phyloP scores from a whole-genome alignment of 2,113 vertebrate species.

The Accipiter cooperii region DNA sequence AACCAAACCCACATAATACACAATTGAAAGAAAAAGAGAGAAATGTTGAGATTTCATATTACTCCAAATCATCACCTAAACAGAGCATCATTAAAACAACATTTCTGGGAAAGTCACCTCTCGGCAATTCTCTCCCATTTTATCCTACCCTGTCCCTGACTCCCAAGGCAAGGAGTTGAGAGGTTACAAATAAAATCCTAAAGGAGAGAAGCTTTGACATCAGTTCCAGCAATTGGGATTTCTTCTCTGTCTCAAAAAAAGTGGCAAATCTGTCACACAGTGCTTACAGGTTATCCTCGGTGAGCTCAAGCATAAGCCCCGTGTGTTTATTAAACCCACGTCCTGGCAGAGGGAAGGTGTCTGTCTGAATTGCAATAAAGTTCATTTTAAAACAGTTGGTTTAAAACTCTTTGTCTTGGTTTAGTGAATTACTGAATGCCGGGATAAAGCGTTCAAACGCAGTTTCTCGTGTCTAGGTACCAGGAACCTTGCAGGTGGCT shows the following conservation, averaged over 20 bases:
- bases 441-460: not conserved
- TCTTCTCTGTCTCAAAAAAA: constrained; percentile 14
- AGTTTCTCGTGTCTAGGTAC: not conserved
- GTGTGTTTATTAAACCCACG: not conserved
- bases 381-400: not conserved
- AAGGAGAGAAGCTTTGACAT: not conserved
- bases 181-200: not conserved
- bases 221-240: not conserved
- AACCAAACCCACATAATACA: not conserved
- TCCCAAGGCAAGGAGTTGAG: not conserved
- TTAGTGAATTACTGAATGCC: constrained; percentile 25
- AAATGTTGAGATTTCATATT: not conserved
- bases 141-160: not conserved
- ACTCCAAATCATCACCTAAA: not conserved
- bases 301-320: constrained; percentile 38
- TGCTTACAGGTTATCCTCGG: constrained; percentile 34
- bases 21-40: not conserved
- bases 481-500: not conserved
- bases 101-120: not conserved
- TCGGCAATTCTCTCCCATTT: not conserved
- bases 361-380: constrained; percentile 3
- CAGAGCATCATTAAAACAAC: not conserved
- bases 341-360: not conserved
- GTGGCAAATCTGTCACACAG: constrained; percentile 26
- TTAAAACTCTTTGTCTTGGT: not conserved